These are phyloP conservation scores for Caenorhabditis parvicauda DNA, from an alignment of 2,888 invertebrate species.

Conservation along the genomic window DNA sequence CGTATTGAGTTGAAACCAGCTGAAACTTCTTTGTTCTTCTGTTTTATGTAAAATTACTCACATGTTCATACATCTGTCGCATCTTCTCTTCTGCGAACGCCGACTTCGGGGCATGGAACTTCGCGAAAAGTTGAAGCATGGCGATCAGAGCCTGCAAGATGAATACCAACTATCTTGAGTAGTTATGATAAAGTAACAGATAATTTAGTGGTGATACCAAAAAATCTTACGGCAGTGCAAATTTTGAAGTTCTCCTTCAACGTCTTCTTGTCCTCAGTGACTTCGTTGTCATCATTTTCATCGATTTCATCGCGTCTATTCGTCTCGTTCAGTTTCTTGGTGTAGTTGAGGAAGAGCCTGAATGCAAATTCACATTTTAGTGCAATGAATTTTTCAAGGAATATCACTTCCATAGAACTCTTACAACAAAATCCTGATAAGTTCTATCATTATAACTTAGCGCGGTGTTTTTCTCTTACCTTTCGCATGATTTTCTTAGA, in stretches of 20 bases:
- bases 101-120: conserved; percentile 79
- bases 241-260: too few species aligned
- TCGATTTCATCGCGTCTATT: conserved; percentile 10
- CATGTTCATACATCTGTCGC: conserved; percentile 66
- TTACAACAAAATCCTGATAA: too few species aligned
- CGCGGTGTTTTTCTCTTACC: conserved; percentile 49
- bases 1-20: conserved; percentile 77
- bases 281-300: conserved; percentile 1
- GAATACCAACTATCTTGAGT: too few species aligned
- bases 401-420: too few species aligned
- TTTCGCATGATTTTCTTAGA: conserved; percentile 13
- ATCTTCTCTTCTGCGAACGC: conserved; percentile 77
- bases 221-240: too few species aligned
- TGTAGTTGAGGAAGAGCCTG: too few species aligned
- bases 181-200: too few species aligned
- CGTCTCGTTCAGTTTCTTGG: conserved; percentile 7
- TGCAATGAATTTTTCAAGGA: too few species aligned
- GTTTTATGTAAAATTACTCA: conserved; percentile 12
- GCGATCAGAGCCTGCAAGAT: conserved; percentile 35
- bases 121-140: conserved; percentile 69
- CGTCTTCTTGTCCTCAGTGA: too few species aligned
- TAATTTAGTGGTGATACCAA: too few species aligned
- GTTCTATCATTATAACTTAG: too few species aligned
- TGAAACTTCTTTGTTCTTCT: conserved; percentile 66
- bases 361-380: too few species aligned